phyloP scores from a whole-genome alignment of 2,888 invertebrate genomes.

The Himalopsyche kuldschensis region DNA sequence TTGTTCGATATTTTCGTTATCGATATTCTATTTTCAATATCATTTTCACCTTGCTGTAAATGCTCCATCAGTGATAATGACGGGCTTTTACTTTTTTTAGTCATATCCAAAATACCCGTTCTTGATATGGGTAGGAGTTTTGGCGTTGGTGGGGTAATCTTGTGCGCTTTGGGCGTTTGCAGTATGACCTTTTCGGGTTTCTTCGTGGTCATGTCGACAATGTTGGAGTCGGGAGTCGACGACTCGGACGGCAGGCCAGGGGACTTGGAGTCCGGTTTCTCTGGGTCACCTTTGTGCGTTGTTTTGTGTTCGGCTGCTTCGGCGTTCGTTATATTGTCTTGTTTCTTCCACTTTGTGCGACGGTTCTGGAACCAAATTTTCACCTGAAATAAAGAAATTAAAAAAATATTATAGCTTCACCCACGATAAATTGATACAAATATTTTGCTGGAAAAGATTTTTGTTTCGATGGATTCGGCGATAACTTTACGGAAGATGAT shows the following conservation, averaged over 20 bases:
- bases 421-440: neutral
- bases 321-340: slow-evolving; percentile 87
- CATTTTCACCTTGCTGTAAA: slow-evolving; percentile 52
- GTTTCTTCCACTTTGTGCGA: slow-evolving; percentile 77
- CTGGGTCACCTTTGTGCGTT: slow-evolving; percentile 48
- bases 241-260: slow-evolving; percentile 44
- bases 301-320: slow-evolving; percentile 84
- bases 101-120: slow-evolving; percentile 42
- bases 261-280: slow-evolving; percentile 46
- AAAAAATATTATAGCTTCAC: neutral
- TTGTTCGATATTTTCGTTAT: slow-evolving; percentile 59
- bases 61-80: slow-evolving; percentile 50
- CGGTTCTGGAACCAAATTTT: slow-evolving; percentile 92
- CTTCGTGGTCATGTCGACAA: slow-evolving; percentile 55
- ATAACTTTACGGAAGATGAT: no score
- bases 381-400: slow-evolving; percentile 63
- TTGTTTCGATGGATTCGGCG: no score
- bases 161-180: slow-evolving; percentile 21
- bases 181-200: slow-evolving; percentile 39
- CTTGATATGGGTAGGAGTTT: slow-evolving; percentile 22
- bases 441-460: no score
- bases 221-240: slow-evolving; percentile 31
- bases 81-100: slow-evolving; percentile 52
- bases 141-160: slow-evolving; percentile 16
- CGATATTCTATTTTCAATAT: slow-evolving; percentile 58